phyloP scores from a whole-genome alignment of 2,113 vertebrate species.

The rat (Rattus norvegicus) region DNA sequence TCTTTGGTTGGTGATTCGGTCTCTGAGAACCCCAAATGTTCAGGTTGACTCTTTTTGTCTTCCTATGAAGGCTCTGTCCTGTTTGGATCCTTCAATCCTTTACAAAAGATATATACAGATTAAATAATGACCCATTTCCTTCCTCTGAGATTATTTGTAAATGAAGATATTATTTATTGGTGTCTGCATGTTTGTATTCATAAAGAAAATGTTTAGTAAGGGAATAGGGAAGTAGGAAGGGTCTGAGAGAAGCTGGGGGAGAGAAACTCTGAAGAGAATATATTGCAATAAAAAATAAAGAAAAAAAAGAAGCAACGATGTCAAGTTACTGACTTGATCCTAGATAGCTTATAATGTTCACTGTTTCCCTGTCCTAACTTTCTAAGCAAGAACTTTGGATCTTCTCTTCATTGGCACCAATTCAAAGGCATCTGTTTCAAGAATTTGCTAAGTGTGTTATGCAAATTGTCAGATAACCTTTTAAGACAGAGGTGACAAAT shows the following conservation, averaged over 20 bases:
- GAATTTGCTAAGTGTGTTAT: background rate
- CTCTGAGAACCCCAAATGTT: too few species aligned
- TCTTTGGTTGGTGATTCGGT: too few species aligned
- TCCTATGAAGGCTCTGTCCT: too few species aligned
- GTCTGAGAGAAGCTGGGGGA: background rate
- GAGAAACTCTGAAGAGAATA: background rate
- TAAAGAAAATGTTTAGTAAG: background rate
- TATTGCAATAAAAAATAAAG: background rate
- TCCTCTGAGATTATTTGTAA: background rate
- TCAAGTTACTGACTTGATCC: background rate
- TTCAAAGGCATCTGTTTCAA: constrained; percentile 43
- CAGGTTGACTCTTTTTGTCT: too few species aligned
- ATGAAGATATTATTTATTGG: background rate
- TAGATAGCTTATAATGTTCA: background rate
- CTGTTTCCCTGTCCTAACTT: background rate
- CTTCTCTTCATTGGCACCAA: background rate
- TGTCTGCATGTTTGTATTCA: background rate
- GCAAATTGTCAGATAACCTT: background rate
- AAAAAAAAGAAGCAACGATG: background rate
- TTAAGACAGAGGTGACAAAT: background rate
- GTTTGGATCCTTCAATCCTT: too few species aligned
- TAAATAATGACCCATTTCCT: background rate
- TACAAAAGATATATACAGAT: background rate
- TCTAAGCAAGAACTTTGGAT: background rate
- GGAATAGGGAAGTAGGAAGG: background rate